Conservation (phyloP, 35 echinoderm and acorn worm species). For the Holothuria glaberrima region DNA sequence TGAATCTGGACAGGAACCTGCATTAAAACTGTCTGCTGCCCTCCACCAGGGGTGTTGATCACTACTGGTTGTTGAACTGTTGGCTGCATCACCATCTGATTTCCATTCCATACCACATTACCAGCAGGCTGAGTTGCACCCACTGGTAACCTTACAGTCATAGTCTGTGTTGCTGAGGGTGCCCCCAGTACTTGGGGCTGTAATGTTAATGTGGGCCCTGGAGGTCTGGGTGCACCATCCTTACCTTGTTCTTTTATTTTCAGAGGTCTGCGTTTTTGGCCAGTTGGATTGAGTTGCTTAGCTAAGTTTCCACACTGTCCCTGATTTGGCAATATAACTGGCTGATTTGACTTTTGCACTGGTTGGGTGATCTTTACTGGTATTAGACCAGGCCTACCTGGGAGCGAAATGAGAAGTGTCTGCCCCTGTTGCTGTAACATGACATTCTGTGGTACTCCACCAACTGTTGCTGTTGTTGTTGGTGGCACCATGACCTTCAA, state of each 20-base stretch:
- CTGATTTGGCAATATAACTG: constrained; percentile 47
- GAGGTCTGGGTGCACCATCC: neutral
- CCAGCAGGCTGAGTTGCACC: constrained; percentile 33
- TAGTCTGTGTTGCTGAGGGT: constrained; percentile 50
- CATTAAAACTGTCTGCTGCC: constrained; percentile 61
- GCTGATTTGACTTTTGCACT: constrained; percentile 11
- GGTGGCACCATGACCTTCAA: constrained; percentile 28
- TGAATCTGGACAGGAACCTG: constrained; percentile 81
- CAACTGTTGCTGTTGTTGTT: neutral
- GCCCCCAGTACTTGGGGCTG: constrained; percentile 32
- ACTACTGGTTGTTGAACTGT: constrained; percentile 46
- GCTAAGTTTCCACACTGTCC: constrained; percentile 54
- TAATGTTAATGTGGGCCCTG: constrained; percentile 16
- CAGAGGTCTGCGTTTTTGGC: constrained; percentile 44
- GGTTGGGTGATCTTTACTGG: constrained; percentile 37
- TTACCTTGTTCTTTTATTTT: constrained; percentile 52
- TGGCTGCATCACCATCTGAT: constrained; percentile 53
- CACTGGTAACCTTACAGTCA: constrained; percentile 68
- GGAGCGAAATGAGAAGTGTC: constrained; percentile 31
- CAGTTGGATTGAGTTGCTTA: constrained; percentile 30
- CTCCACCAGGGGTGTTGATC: constrained; percentile 54
- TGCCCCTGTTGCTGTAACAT: constrained; percentile 52
- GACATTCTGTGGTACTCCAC: constrained; percentile 18
- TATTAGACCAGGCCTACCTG: constrained; percentile 36
- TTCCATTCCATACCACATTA: constrained; percentile 57